These are phyloP conservation scores for Eupithecia abbreviata DNA, from an alignment of 2,888 invertebrate species.

Conservation along the genomic window DNA sequence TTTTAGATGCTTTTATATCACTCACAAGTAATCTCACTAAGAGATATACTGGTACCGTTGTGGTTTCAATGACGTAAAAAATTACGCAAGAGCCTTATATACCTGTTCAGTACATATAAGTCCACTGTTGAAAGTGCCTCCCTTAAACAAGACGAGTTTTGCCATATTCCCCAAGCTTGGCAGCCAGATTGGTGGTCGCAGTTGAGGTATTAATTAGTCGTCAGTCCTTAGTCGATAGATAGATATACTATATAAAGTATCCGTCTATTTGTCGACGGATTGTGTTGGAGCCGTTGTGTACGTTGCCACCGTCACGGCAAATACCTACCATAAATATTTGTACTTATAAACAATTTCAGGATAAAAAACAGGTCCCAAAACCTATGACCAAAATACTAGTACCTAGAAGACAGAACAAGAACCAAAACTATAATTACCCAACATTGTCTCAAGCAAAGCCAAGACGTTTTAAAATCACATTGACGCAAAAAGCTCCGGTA, in stretches of 20 bases:
- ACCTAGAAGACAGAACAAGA: background rate
- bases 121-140: background rate
- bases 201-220: background rate
- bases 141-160: background rate
- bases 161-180: background rate
- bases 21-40: constrained; percentile 3
- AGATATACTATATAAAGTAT: too few species aligned
- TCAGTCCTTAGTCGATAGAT: background rate
- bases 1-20: constrained; percentile 9
- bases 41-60: background rate
- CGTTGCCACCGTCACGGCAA: too few species aligned
- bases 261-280: background rate
- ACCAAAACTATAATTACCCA: background rate
- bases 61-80: background rate
- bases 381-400: background rate
- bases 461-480: constrained; percentile 73
- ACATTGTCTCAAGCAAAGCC: background rate
- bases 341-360: background rate
- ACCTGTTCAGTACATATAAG: background rate
- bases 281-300: background rate
- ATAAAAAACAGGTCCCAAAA: background rate
- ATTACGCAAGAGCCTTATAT: background rate
- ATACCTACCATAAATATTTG: background rate
- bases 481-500: constrained; percentile 72
- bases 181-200: background rate